Percentiles rank a stretch among this genome's conserved stretches.
Conservation (phyloP, 2,113 vertebrate genomes). For the Gopherus flavomarginatus region DNA sequence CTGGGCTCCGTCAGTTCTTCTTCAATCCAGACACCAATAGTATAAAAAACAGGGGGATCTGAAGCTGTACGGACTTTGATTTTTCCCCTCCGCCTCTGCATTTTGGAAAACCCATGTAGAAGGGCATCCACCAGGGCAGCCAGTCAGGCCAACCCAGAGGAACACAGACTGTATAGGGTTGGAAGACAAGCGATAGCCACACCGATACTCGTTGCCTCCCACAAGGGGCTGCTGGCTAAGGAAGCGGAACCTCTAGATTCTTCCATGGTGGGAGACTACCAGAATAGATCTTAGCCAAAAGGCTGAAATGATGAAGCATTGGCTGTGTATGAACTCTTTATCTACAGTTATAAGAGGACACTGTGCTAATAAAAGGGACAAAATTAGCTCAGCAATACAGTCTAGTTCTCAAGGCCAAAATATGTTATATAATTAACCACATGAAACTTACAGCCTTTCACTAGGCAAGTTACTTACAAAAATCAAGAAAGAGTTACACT, state of each 20-base stretch:
- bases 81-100: rapidly evolving
- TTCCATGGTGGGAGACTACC: background rate
- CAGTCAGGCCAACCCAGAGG: background rate
- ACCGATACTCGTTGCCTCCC: background rate
- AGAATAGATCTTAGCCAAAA: background rate
- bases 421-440: background rate
- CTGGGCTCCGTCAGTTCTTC: background rate
- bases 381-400: background rate
- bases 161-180: background rate
- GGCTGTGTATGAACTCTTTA: too few species aligned
- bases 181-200: background rate
- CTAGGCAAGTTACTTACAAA: background rate
- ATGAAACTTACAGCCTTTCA: background rate
- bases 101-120: background rate
- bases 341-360: background rate
- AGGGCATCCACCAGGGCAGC: background rate
- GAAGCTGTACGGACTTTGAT: background rate
- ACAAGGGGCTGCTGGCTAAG: background rate
- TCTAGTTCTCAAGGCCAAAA: background rate
- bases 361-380: background rate
- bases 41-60: background rate
- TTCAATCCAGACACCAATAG: rapidly evolving
- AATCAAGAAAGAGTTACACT: background rate
- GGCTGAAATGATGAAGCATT: background rate
- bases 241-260: background rate